Percentiles rank a stretch among this genome's conserved stretches.
phyloP scores from a whole-genome alignment of 64 coral and sea anemone genomes.

The Montipora capricornis region DNA sequence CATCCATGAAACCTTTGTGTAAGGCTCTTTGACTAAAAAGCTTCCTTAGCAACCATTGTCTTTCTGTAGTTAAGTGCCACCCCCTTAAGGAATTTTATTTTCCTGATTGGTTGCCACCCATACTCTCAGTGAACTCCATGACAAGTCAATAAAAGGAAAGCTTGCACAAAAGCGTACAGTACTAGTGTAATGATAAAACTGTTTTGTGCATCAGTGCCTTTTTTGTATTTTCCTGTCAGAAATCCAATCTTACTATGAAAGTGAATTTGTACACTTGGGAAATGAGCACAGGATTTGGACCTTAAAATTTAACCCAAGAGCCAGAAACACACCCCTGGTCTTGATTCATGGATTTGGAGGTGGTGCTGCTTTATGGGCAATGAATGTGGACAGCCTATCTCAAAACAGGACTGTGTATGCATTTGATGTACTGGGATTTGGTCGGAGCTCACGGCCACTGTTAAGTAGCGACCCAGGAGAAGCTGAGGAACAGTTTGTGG shows the following conservation, averaged over 20 bases:
- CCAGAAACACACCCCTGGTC: conserved; percentile 67
- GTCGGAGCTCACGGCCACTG: conserved; percentile 90
- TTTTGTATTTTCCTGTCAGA: background rate
- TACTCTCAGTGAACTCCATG: no score
- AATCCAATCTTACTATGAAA: conserved; percentile 63
- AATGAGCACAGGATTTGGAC: conserved; percentile 90
- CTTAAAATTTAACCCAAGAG: conserved; percentile 78
- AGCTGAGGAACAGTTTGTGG: conserved; percentile 92
- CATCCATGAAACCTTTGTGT: no score
- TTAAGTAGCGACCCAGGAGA: conserved; percentile 74
- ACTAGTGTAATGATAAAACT: background rate
- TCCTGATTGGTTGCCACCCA: no score
- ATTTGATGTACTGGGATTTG: conserved; percentile 95
- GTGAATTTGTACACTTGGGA: conserved; percentile 78
- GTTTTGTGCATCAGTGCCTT: background rate
- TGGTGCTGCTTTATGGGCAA: conserved; percentile 85
- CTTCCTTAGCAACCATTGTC: no score
- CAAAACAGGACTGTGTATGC: conserved; percentile 86
- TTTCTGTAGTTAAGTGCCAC: no score
- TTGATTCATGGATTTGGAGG: conserved; percentile 99
- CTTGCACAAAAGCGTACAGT: no score
- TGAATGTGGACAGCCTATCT: conserved; percentile 87
- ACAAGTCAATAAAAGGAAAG: no score
- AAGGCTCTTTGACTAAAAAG: no score
- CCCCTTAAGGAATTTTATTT: no score